These are phyloP conservation scores for Peromyscus eremicus DNA, from an alignment of 2,797 vertebrate species.

Conservation along the genomic window DNA sequence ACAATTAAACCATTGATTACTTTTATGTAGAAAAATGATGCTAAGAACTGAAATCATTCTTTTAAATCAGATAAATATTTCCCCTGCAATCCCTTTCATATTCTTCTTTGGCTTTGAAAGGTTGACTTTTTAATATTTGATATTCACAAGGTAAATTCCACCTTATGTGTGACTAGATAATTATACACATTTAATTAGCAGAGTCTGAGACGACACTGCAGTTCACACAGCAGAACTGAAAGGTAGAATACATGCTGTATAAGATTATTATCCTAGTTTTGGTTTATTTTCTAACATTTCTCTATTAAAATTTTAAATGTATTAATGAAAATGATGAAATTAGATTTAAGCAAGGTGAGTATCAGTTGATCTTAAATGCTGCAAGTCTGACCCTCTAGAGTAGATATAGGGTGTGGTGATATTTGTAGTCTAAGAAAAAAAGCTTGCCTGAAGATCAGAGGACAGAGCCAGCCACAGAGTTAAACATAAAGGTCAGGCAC, in stretches of 20 bases:
- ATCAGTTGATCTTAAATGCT: neutral
- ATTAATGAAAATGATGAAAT: slow-evolving; percentile 26
- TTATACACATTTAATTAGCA: slow-evolving; percentile 71
- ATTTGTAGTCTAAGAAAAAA: too few species aligned
- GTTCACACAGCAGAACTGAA: slow-evolving; percentile 7
- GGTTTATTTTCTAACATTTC: neutral
- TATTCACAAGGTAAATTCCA: slow-evolving; percentile 69
- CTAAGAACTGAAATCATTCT: slow-evolving; percentile 61
- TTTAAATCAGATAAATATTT: slow-evolving; percentile 72
- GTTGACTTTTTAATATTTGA: slow-evolving; percentile 64
- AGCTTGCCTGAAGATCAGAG: too few species aligned
- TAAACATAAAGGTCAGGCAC: too few species aligned
- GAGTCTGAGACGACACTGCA: slow-evolving; percentile 52
- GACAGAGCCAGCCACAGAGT: too few species aligned
- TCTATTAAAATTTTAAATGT: slow-evolving; percentile 27
- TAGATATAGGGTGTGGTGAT: neutral
- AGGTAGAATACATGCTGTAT: slow-evolving; percentile 53
- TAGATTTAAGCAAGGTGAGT: neutral
- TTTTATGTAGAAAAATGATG: slow-evolving; percentile 68
- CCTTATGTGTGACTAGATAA: slow-evolving; percentile 54
- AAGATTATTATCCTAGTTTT: slow-evolving; percentile 2
- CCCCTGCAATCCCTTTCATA: neutral
- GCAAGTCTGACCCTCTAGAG: neutral
- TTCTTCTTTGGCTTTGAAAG: slow-evolving; percentile 50
- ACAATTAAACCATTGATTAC: slow-evolving; percentile 65